Percentiles rank a stretch among this genome's conserved stretches.
Conservation (phyloP, 2,888 invertebrate species). For the Polydrusus cervinus region DNA sequence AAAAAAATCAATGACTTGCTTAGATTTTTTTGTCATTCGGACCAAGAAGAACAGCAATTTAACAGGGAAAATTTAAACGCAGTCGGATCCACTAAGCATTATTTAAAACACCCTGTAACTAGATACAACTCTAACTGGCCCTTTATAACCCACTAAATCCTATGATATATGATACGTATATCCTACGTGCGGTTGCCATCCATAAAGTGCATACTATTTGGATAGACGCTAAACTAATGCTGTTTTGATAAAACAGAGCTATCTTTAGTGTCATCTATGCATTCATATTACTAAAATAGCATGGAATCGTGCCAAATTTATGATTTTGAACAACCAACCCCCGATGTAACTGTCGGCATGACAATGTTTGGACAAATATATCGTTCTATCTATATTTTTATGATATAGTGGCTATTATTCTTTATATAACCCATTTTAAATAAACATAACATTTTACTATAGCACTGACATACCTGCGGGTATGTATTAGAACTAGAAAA, state of each 20-base stretch:
- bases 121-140: conserved; percentile 36
- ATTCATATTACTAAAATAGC: conserved; percentile 24
- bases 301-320: conserved; percentile 33
- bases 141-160: conserved; percentile 46
- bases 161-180: conserved; percentile 41
- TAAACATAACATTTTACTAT: too few relatives aligned
- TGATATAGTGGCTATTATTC: not conserved
- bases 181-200: conserved; percentile 31
- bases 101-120: too few relatives aligned
- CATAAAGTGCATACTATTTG: conserved; percentile 42
- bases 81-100: too few relatives aligned
- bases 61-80: too few relatives aligned
- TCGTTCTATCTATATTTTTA: not conserved
- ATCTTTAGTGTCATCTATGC: conserved; percentile 43
- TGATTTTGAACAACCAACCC: conserved; percentile 9
- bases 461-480: too few relatives aligned
- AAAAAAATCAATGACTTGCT: too few relatives aligned
- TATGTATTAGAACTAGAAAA: too few relatives aligned
- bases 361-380: conserved; percentile 10
- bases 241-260: conserved; percentile 44
- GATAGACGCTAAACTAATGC: conserved; percentile 42
- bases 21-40: too few relatives aligned
- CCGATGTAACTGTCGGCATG: not conserved
- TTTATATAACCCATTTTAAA: too few relatives aligned
- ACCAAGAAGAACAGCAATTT: too few relatives aligned